Base-by-base conservation (phyloP, 2,797 vertebrate species). In the Caiman crocodilus region DNA sequence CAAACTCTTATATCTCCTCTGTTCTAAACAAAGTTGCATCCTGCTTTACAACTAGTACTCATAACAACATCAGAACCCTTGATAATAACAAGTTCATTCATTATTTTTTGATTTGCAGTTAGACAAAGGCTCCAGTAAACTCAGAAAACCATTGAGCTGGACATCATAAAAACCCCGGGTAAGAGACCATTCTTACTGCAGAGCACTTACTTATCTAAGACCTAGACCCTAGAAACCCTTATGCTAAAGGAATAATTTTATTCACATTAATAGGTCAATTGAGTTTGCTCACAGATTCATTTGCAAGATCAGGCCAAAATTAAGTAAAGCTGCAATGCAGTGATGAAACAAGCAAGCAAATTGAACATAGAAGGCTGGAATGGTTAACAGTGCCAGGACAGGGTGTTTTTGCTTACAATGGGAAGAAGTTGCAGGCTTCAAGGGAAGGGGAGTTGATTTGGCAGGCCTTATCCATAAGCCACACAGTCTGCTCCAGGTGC, bases 1-100 rank as follows among this genome's bases (percentile, higher is more conserved):
- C 63, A 84, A 90, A 84, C 84, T 88, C 26, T 81, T 25, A 81
- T 15, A 35, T 23, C 71, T 94, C 30, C 30, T 92, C 60, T 88
- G 50, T 80, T 69, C 13, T 59, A 59, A 90, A 71, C 16, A 79
- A 93, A 85, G n/a, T 87, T 76, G 74, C 17, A 85, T 84, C 50
- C 65, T 83, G 85, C 65, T 80, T 65, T 55, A 59, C 21, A 50
- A 17, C n/a, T 60, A 5, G 58, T 50, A 80, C 84, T 92, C 13
- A 0, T 69, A 85, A 76, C 17, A 93, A 84, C 79, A 95, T 67
- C 50, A 79, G 81, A 71, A 14, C 14, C 87, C 57, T 28, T 3
- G 0, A 79, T 92, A 23, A 32, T 75, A 71, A 17, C 69, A 93
- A 90, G 86, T 75, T 17, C 91, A 32, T 9, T 35, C 65, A 71